Base-by-base conservation (phyloP, 2,797 vertebrate species). In the Sebastes itinus region DNA sequence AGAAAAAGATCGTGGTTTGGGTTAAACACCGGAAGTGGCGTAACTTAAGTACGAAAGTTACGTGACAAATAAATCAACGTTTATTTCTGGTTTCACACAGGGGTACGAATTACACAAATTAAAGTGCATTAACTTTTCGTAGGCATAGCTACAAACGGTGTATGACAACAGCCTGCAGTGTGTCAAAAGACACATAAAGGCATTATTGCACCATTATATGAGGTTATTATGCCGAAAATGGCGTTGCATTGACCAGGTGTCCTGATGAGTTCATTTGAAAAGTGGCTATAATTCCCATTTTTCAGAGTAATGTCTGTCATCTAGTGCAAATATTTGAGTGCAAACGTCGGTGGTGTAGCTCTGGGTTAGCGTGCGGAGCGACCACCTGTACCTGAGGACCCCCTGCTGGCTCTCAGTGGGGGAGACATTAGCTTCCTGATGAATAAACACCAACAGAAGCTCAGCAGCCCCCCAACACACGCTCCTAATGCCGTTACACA, bases 381-480 rank as follows among this genome's bases (percentile, higher is more conserved):
- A 25, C 61, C 72, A 78, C 76, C 73, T 75, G 64, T 68, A 87
- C 83, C 72, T 72, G 63, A 83, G 18, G 75, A 78, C 70, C 68
- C 81, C 79, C 28, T 42, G 72, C 84, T 73, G 83, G 38, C 28
- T 80, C 78, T 78, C 84, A 67, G 83, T 35, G 38, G 87, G 80
- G 72, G 71, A 70, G 59, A 84, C 71, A 72, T 86, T 82, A 85
- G 65, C 71, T 75, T 87, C 62, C 69, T 76, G 72, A 87, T 91
- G 81, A 88, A 92, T 89, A 85, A 92, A 88, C 80, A 91, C 76
- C 78, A 84, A 75, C 81, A 87, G 79, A 78, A 88, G 76, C 81
- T 33, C 49, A 18, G 27, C 62, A 20, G 68, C 72, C 54, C 66
- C 66, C 73, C 6, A 79, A 65, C 52, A 30, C 75, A 67, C 73